Evolutionary conservation across 2,113 vertebrate species (phyloP).

Genomic region (Myodes glareolus): DNA sequence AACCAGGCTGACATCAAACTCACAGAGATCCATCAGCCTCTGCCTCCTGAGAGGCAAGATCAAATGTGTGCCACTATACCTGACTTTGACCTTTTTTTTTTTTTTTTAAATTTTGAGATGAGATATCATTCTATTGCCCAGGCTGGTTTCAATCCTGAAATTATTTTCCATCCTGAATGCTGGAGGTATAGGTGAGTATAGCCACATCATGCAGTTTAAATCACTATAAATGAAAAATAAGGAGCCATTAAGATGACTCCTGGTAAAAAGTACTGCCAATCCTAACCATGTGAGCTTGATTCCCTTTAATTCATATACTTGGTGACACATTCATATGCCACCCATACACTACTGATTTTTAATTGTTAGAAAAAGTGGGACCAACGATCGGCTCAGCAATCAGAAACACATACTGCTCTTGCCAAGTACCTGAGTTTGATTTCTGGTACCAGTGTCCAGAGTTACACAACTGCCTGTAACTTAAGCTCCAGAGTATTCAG

Average conservation of each 20-base stretch:
- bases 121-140: neutral
- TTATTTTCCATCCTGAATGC: neutral
- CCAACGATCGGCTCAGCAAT: neutral
- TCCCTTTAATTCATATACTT: neutral
- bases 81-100: neutral
- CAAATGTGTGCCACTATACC: neutral
- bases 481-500: neutral
- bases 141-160: neutral
- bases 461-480: neutral
- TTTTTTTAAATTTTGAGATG: neutral
- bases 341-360: neutral
- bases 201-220: neutral
- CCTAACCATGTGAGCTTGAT: neutral
- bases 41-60: neutral
- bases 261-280: neutral
- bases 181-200: neutral
- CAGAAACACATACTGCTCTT: neutral
- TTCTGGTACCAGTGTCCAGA: neutral
- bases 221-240: neutral
- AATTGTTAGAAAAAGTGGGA: neutral
- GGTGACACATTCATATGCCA: neutral
- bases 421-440: neutral
- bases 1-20: neutral
- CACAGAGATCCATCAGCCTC: neutral
- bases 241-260: neutral